Percentiles rank a stretch among this genome's conserved stretches.
These are phyloP conservation scores for Ardeotis arabs DNA, from an alignment of 2,113 vertebrate species.

Conservation along the genomic window DNA sequence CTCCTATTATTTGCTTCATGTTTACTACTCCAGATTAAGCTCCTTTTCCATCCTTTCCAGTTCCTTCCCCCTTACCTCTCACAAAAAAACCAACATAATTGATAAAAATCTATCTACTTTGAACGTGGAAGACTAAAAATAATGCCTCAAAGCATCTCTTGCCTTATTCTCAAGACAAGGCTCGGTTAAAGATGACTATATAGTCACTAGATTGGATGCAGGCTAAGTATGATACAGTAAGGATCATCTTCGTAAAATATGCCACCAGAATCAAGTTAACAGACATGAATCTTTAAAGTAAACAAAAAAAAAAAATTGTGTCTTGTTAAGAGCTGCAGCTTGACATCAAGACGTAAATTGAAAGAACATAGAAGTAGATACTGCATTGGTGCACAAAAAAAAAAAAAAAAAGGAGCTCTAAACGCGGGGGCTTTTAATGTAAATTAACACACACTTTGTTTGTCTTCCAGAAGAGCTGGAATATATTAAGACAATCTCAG, in stretches of 20 bases:
- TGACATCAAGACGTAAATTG: neutral
- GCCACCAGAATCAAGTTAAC: neutral
- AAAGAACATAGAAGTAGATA: neutral
- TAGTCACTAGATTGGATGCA: neutral
- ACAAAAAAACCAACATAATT: neutral
- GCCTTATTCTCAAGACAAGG: neutral
- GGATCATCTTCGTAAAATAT: neutral
- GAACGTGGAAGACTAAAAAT: neutral
- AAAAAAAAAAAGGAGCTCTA: neutral
- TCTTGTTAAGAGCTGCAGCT: neutral
- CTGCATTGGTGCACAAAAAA: neutral
- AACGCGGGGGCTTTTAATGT: neutral
- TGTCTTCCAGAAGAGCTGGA: neutral
- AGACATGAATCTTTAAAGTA: neutral
- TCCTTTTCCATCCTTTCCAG: neutral
- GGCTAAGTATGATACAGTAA: neutral
- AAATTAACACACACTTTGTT: neutral
- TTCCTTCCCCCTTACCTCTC: neutral
- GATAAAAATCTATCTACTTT: neutral
- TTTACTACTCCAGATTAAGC: neutral
- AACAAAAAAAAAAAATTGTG: accelerated
- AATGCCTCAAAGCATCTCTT: neutral
- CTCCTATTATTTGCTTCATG: neutral
- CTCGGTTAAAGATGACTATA: neutral
- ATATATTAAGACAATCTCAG: neutral